These are phyloP conservation scores for Chaunax sp. DNA, from an alignment of 2,797 vertebrate genomes.

Conservation along the genomic window DNA sequence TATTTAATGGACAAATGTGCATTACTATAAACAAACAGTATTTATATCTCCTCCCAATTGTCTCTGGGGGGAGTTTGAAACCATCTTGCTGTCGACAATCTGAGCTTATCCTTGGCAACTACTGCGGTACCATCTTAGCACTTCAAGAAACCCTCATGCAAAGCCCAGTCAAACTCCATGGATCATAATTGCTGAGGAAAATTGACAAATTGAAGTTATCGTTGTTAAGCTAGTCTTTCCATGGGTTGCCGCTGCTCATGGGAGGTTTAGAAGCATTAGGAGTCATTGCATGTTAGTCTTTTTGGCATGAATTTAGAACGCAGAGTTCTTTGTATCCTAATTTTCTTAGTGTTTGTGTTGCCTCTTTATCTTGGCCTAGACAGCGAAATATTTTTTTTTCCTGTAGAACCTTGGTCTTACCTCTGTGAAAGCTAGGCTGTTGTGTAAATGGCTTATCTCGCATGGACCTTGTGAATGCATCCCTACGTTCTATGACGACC, in stretches of 20 bases:
- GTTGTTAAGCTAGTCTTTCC: constrained; percentile 74
- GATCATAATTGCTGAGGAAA: constrained; percentile 66
- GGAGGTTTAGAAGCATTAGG: constrained; percentile 70
- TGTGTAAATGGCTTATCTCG: constrained; percentile 81
- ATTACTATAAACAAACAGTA: constrained; percentile 80
- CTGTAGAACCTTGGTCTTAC: constrained; percentile 79
- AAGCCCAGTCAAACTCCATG: constrained; percentile 50
- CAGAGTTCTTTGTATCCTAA: constrained; percentile 79
- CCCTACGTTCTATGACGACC: constrained; percentile 75
- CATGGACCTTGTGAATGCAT: constrained; percentile 81
- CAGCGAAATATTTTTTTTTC: constrained; percentile 71
- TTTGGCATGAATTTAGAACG: constrained; percentile 83
- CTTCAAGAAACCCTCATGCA: constrained; percentile 65
- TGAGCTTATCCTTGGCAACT: constrained; percentile 73
- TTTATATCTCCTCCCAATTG: constrained; percentile 75
- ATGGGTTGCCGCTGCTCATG: constrained; percentile 52
- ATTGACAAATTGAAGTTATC: constrained; percentile 59
- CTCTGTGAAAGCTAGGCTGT: constrained; percentile 80
- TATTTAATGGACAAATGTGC: constrained; percentile 85
- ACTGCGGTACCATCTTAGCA: constrained; percentile 79
- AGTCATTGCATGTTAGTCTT: constrained; percentile 83
- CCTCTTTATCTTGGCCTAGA: constrained; percentile 72
- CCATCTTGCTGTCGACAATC: constrained; percentile 78
- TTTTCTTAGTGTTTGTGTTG: constrained; percentile 80
- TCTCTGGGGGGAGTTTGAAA: constrained; percentile 68